Conservation (phyloP, 2,113 vertebrate genomes). For the Oriolus oriolus region DNA sequence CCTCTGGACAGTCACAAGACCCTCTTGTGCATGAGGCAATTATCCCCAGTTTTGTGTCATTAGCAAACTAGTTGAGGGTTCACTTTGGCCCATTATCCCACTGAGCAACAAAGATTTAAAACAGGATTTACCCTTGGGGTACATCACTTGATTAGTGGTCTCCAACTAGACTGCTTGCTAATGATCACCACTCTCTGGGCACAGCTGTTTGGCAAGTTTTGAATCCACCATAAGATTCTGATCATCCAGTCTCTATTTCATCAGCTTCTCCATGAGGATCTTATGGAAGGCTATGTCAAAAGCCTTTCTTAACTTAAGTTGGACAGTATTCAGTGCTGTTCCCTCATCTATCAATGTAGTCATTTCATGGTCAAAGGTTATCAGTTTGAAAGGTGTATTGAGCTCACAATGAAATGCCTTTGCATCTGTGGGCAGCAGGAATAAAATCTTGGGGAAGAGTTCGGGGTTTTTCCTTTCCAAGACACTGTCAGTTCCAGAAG, state of each 20-base stretch:
- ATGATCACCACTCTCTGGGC: neutral
- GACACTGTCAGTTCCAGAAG: neutral
- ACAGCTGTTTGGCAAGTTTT: neutral
- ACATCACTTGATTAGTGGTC: neutral
- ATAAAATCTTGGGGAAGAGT: neutral
- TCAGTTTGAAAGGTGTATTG: neutral
- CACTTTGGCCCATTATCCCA: neutral
- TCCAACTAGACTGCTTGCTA: neutral
- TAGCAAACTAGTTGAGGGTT: neutral
- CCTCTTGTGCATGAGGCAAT: accelerated
- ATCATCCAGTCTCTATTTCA: neutral
- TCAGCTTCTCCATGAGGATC: neutral
- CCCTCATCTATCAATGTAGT: neutral
- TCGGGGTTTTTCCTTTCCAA: neutral
- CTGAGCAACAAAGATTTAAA: neutral
- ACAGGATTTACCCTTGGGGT: neutral
- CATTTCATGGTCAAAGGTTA: neutral
- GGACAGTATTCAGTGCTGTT: neutral
- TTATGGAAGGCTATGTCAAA: neutral
- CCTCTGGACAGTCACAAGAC: neutral
- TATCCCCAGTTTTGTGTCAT: neutral
- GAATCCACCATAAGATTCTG: neutral
- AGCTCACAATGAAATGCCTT: neutral
- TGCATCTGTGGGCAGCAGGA: neutral
- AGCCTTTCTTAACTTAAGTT: neutral